phyloP scores from a whole-genome alignment of 2,113 vertebrate species.

The Myrmecophaga tridactyla region DNA sequence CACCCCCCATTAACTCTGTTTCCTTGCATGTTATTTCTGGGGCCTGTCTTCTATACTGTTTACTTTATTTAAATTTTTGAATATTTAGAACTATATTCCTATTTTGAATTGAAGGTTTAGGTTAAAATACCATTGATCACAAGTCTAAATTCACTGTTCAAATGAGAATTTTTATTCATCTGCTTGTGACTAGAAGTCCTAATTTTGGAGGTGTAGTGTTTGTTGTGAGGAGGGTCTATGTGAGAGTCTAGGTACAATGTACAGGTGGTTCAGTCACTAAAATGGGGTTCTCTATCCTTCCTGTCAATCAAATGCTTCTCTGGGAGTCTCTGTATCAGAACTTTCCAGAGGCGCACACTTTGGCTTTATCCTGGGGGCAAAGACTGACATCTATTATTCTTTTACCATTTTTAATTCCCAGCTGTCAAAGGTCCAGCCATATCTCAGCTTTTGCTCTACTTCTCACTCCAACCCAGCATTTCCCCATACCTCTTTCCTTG shows the following conservation, averaged over 20 bases:
- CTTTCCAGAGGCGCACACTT: background rate
- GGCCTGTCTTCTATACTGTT: background rate
- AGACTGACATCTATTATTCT: background rate
- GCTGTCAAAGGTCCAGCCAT: background rate
- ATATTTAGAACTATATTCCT: background rate
- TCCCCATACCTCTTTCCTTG: background rate
- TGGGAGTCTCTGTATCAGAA: background rate
- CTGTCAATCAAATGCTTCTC: background rate
- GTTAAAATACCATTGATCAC: background rate
- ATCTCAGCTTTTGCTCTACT: background rate
- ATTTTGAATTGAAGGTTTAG: background rate
- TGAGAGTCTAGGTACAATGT: background rate
- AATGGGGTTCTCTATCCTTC: background rate
- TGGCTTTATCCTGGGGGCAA: background rate
- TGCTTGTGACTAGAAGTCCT: background rate
- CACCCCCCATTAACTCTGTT: background rate
- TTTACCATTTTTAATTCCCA: background rate
- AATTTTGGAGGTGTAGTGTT: background rate
- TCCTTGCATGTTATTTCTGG: background rate
- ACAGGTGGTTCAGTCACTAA: rapidly evolving
- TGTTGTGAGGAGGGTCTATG: background rate
- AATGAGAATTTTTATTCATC: background rate
- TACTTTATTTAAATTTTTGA: background rate
- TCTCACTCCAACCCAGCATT: too few species aligned
- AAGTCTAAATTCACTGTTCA: background rate